Evolutionary conservation across 2,113 vertebrate genomes (phyloP).

Genomic region (Colinus virginianus): DNA sequence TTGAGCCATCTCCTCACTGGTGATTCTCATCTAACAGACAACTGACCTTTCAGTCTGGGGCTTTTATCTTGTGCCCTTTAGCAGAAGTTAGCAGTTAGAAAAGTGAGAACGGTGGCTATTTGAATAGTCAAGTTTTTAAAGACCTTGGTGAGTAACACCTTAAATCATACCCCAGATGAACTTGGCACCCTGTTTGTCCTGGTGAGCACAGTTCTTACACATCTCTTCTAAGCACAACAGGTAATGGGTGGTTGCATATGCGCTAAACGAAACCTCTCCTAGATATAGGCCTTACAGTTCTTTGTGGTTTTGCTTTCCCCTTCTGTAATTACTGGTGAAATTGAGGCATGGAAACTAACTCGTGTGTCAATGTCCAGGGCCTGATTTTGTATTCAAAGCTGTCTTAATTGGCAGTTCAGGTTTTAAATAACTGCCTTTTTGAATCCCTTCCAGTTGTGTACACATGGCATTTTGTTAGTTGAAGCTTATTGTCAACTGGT

Average conservation of each 20-base stretch:
- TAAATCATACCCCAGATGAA: neutral
- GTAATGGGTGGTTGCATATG: neutral
- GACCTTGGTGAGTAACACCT: neutral
- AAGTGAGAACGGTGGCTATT: neutral
- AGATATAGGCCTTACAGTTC: neutral
- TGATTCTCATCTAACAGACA: neutral
- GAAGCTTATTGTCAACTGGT: slow-evolving; percentile 6
- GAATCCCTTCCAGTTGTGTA: slow-evolving; percentile 17
- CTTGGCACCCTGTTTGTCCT: neutral
- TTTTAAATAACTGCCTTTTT: slow-evolving; percentile 52
- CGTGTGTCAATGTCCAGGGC: neutral
- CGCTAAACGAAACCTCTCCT: neutral
- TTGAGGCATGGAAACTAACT: neutral
- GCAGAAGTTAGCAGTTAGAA: neutral
- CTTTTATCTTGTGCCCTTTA: neutral
- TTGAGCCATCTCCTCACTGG: neutral
- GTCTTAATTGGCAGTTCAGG: slow-evolving; percentile 1
- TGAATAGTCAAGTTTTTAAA: neutral
- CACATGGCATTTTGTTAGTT: slow-evolving; percentile 31
- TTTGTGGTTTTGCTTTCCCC: neutral
- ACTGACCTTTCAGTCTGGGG: neutral
- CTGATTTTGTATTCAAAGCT: neutral
- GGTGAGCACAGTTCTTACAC: neutral
- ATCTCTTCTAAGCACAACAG: neutral
- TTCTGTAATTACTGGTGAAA: neutral